Base-by-base conservation (phyloP, 2,888 invertebrate species). In the Protula sp. region DNA sequence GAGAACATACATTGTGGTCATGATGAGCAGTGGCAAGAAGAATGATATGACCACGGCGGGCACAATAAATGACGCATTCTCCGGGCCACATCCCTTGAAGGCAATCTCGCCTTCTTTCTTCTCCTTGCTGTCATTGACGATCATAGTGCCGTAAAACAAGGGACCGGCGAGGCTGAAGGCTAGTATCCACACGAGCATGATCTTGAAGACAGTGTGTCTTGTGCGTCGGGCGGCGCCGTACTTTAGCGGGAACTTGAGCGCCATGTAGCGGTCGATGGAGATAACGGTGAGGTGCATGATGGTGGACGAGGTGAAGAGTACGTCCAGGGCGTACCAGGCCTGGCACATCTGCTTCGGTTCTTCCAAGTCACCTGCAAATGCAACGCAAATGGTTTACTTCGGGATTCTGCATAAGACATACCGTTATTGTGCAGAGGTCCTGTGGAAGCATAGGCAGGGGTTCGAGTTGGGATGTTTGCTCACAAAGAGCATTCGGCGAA, bases 251-350 rank as follows among this genome's bases (percentile, higher is more conserved):
- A 64, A 69, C 55, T 67, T 67, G 54, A 71, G 63, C 9, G 70
- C 63, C 58, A 70, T 59, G 61, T 68, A 71, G 27, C 71, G 67
- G 62, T 71, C 71, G 19, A 72, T 59, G 45, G 71, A 71, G 56
- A 71, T 71, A 58, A 66, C 69, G 53, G 68, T 69, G 2, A 70
- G 62, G 57, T 70, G 70, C 48, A 67, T 67, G 58, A 71, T 71
- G 29, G 71, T 70, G 29, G 71, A 69, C 3, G 70, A 68, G 2
- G 71, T 71, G 58, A 72, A 72, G 55, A 71, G 66, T 5, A 71
- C 70, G 54, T 71, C 71, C 30, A 71, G 66, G 51, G 66, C 66
- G 63, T 69, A 71, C 70, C 69, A 70, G 5, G 63, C 59, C 51
- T 70, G 62, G 51, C 71, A 71, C 59, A 72, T 63, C 55, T 62